These are phyloP conservation scores for Cairina moschata DNA, from an alignment of 2,113 vertebrate genomes.

Conservation along the genomic window DNA sequence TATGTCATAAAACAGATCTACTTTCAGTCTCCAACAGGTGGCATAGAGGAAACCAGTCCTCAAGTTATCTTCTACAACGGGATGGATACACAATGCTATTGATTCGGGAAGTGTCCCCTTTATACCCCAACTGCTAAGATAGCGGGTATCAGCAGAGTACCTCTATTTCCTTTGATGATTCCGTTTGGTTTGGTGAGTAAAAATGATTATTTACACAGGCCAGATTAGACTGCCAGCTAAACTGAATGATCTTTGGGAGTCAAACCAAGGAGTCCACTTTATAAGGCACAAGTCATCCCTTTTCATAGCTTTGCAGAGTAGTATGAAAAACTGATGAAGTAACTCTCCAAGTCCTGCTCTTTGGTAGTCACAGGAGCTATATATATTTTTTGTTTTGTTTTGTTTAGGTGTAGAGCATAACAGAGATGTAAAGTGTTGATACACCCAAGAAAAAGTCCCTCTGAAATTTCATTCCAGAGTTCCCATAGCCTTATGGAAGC, in stretches of 20 bases:
- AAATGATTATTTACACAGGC: neutral
- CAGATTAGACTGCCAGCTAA: neutral
- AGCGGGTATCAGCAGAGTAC: neutral
- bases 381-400: neutral
- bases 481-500: neutral
- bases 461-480: neutral
- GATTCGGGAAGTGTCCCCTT: neutral
- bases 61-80: neutral
- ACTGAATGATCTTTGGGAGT: neutral
- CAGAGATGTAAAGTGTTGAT: neutral
- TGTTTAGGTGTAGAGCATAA: rapidly evolving
- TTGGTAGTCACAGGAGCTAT: neutral
- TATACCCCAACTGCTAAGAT: neutral
- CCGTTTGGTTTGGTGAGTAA: neutral
- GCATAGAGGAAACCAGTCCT: neutral
- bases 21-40: neutral
- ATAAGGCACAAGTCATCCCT: neutral
- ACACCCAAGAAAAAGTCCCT: neutral
- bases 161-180: neutral
- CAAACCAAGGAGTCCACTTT: neutral
- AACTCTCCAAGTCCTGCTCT: neutral
- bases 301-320: neutral
- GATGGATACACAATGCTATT: neutral
- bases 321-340: neutral
- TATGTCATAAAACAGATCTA: neutral